Base-by-base conservation (phyloP, 2,888 invertebrate genomes). In the Cheilosia soror region DNA sequence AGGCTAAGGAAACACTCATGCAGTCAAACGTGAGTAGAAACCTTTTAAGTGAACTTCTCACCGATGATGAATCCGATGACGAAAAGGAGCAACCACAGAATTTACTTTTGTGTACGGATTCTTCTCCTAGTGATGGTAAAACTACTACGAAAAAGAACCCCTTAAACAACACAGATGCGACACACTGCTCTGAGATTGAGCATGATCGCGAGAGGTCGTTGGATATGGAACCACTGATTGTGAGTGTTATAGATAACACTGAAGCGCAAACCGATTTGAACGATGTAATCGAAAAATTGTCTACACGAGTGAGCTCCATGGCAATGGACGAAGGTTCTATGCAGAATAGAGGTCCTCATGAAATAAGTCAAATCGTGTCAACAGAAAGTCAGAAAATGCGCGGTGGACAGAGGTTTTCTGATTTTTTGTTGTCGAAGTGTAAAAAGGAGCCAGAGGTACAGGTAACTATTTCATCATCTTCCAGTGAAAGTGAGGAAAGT, bases 201-300 rank as follows among this genome's bases (percentile, higher is more conserved):
- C 4, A 68, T 0, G 42, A 47, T 0, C 11, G 73, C 0, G 84
- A 88, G 15, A 65, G 85, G 9, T 89, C 89, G 2, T 87, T 88
- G 0, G 87, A 88, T 51, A 92, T 92, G 91, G 91, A 91, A 6
- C 83, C 88, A n/a, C 75, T 91, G 44, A 87, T 89, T 53, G 60
- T 90, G 4, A 90, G 90, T 73, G 73, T 15, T 13, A 11, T 78
- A 11, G 77, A 78, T 27, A 68, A 71, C 20, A 73, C 79, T 3
- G 44, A 76, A 37, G 40, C 27, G n/a, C 60, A 29, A 1, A 13
- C 29, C 25, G 71, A 85, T 9, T 0, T 83, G 2, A 88, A 87
- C 20, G 47, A 86, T 7, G 80, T 51, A 27, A 84, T 90, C 11
- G 88, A 90, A n/a, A 75, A 40, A 1, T 68, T 91, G 4, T 88